A percentile compares a stretch with the other conserved stretches of the same genome.
phyloP scores from a whole-genome alignment of 2,888 invertebrate genomes.

The Callimorpha dominula region DNA sequence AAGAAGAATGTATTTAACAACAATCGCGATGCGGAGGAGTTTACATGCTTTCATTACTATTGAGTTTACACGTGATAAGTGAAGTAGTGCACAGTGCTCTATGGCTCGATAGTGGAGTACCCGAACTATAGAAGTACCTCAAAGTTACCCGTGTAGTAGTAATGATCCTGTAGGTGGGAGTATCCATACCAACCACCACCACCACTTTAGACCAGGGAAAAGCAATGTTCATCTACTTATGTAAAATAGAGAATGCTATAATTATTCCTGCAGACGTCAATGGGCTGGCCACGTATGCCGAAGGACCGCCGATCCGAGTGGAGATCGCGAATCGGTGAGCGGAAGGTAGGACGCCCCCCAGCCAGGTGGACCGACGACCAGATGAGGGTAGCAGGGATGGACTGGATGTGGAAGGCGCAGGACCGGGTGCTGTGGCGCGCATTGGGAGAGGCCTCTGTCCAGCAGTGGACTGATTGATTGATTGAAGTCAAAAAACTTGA shows the following conservation, averaged over 20 bases:
- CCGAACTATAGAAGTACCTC: not conserved
- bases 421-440: too few relatives aligned
- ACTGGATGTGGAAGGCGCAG: too few relatives aligned
- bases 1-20: not conserved
- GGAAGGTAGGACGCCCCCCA: too few relatives aligned
- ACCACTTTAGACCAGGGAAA: not conserved
- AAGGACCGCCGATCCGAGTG: too few relatives aligned
- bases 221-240: not conserved
- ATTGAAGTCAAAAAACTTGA: not conserved
- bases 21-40: not conserved
- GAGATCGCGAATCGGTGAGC: too few relatives aligned
- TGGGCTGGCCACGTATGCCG: too few relatives aligned
- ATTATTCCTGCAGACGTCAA: not conserved
- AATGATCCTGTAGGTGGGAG: not conserved
- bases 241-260: not conserved
- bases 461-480: too few relatives aligned
- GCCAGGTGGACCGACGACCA: too few relatives aligned
- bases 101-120: not conserved
- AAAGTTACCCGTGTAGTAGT: not conserved
- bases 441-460: too few relatives aligned
- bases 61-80: not conserved
- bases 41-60: not conserved
- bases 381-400: too few relatives aligned
- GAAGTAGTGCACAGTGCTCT: not conserved
- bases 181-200: too few relatives aligned